These are phyloP conservation scores for Conger conger DNA, from an alignment of 2,113 vertebrate genomes.

Conservation along the genomic window DNA sequence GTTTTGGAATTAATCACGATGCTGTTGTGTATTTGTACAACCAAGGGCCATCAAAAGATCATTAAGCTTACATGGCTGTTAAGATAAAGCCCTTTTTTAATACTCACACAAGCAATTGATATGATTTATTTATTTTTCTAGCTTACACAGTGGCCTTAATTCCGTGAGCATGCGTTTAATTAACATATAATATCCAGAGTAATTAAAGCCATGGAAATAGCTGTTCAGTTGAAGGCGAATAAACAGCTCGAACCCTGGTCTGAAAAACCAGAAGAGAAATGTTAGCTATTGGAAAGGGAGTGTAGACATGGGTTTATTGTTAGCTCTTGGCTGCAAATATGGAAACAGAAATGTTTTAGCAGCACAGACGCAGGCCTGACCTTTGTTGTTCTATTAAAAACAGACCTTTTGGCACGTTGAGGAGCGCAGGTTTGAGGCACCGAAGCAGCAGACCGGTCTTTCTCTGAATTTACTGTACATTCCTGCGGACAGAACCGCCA, in stretches of 20 bases:
- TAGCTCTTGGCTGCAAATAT: constrained; percentile 50
- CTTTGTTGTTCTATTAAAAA: constrained; percentile 59
- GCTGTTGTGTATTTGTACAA: not conserved
- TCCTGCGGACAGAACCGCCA: constrained; percentile 16
- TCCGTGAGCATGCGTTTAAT: not conserved
- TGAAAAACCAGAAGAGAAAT: constrained; percentile 23
- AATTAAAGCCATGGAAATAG: constrained; percentile 53
- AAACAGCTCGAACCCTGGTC: constrained; percentile 50
- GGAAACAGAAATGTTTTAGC: constrained; percentile 51
- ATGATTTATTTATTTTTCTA: not conserved
- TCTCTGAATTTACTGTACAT: constrained; percentile 37
- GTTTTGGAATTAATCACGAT: not conserved
- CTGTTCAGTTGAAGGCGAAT: constrained; percentile 48
- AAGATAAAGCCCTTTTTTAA: not conserved
- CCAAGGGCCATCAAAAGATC: not conserved
- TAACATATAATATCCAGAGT: constrained; percentile 55
- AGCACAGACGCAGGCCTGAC: constrained; percentile 53
- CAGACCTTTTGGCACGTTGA: constrained; percentile 45
- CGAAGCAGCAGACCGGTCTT: constrained; percentile 3
- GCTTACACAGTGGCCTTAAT: not conserved
- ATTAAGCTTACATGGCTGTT: not conserved
- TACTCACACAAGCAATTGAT: not conserved
- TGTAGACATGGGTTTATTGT: constrained; percentile 45
- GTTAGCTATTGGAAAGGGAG: constrained; percentile 51
- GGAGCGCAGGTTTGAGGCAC: constrained; percentile 25